These are phyloP conservation scores for Urocyon cinereoargenteus DNA, from an alignment of 2,797 vertebrate species.

Conservation along the genomic window DNA sequence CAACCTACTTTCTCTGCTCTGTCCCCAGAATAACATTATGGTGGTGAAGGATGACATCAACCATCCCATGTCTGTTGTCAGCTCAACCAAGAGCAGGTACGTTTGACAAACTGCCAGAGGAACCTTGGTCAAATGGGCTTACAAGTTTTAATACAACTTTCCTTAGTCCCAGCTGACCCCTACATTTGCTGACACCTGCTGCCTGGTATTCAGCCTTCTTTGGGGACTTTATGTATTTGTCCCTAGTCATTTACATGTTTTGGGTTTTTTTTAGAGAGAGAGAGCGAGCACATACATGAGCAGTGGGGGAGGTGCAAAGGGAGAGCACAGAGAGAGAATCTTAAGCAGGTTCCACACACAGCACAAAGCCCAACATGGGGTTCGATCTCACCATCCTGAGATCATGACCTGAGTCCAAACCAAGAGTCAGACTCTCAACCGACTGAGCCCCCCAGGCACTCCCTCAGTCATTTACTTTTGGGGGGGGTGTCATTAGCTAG, in stretches of 20 bases:
- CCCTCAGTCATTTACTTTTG: neutral
- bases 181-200: neutral
- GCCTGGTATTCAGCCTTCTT: neutral
- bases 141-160: neutral
- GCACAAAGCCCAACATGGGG: neutral
- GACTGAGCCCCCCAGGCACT: neutral
- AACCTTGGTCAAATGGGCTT: neutral
- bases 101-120: conserved; percentile 37
- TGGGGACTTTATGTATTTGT: neutral
- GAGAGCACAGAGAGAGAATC: neutral
- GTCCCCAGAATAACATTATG: conserved; percentile 94
- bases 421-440: neutral
- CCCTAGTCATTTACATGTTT: neutral
- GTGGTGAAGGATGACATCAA: conserved; percentile 95
- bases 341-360: neutral
- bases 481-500: neutral
- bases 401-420: neutral
- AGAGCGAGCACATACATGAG: too few species aligned
- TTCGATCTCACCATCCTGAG: neutral
- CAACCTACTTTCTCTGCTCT: conserved; percentile 50
- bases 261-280: neutral
- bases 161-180: neutral
- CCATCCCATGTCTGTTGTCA: conserved; percentile 97
- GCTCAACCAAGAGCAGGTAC: conserved; percentile 99
- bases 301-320: neutral